These are phyloP conservation scores for Xenus cinereus DNA, from an alignment of 2,113 vertebrate genomes.

Conservation along the genomic window DNA sequence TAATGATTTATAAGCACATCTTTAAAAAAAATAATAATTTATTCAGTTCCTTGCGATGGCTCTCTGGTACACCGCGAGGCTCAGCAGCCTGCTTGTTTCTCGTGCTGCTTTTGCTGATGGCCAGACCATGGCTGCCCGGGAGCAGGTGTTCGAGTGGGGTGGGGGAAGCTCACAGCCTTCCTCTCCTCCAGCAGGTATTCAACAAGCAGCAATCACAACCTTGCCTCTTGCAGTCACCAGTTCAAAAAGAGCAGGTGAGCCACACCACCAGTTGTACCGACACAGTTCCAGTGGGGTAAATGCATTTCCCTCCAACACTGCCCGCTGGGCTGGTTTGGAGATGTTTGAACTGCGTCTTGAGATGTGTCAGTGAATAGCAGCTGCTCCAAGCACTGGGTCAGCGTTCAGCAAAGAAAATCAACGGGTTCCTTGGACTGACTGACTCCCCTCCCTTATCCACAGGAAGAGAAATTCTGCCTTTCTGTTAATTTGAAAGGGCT, in stretches of 20 bases:
- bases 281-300: not conserved
- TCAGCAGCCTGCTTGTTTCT: not conserved
- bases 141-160: not conserved
- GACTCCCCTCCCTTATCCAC: not conserved
- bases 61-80: not conserved
- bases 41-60: not conserved
- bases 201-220: not conserved
- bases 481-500: not conserved
- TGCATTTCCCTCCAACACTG: not conserved
- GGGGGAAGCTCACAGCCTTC: not conserved
- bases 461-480: not conserved
- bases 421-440: not conserved
- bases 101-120: not conserved
- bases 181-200: not conserved
- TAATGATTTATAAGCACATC: constrained; percentile 36
- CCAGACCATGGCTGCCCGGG: not conserved
- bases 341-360: not conserved
- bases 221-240: not conserved
- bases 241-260: not conserved
- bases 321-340: not conserved
- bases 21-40: not conserved
- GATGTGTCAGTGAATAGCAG: not conserved
- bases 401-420: not conserved
- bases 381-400: not conserved
- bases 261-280: not conserved